These are phyloP conservation scores for Brachyopa scutellaris DNA, from an alignment of 2,888 invertebrate species.

Conservation along the genomic window DNA sequence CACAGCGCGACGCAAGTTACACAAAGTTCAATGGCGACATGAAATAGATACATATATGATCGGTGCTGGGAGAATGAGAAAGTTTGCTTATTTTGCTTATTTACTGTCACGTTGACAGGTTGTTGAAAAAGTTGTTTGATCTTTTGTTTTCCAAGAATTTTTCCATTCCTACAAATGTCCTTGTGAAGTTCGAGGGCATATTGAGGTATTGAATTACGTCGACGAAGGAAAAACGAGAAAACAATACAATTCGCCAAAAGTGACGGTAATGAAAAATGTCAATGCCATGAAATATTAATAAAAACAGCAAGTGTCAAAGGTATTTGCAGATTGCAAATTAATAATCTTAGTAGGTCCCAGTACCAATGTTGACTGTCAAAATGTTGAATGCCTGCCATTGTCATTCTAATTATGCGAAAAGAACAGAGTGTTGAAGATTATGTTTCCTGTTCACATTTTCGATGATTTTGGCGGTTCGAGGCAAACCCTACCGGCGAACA, in stretches of 20 bases:
- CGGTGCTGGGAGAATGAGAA: neutral
- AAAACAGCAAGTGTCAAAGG: too few relatives aligned
- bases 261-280: neutral
- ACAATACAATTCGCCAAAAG: neutral
- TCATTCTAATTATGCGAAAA: too few relatives aligned
- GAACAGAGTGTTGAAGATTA: too few relatives aligned
- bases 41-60: constrained; percentile 42
- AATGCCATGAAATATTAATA: neutral
- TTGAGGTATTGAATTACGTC: neutral
- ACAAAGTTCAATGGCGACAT: constrained; percentile 54
- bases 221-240: too few relatives aligned
- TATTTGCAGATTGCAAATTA: too few relatives aligned
- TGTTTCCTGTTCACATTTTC: too few relatives aligned
- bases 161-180: neutral
- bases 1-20: constrained; percentile 42
- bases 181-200: neutral
- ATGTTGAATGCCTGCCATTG: too few relatives aligned
- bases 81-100: constrained; percentile 36
- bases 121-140: constrained; percentile 25
- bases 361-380: too few relatives aligned
- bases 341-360: too few relatives aligned
- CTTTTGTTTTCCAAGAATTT: neutral
- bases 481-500: too few relatives aligned
- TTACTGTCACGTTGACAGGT: constrained; percentile 25
- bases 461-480: too few relatives aligned